These are phyloP conservation scores for Tipula confusa DNA, from an alignment of 2,888 invertebrate species.

Conservation along the genomic window DNA sequence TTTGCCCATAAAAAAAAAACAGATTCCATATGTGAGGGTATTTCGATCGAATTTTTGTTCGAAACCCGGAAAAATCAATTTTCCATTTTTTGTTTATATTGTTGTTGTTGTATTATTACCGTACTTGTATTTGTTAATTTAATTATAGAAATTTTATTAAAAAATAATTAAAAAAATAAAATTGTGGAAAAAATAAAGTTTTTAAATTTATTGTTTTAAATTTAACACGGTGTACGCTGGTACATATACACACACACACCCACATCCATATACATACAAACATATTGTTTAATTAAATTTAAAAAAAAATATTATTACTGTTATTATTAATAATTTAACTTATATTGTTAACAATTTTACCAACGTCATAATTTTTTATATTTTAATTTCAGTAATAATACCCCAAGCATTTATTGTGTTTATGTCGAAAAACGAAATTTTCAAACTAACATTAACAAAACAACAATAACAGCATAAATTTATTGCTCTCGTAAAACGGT, in stretches of 20 bases:
- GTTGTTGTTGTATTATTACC: neutral
- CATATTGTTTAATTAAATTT: slow-evolving; percentile 8
- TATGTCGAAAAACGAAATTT: neutral
- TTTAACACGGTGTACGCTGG: neutral
- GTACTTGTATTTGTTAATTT: neutral
- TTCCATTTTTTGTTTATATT: neutral
- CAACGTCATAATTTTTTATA: neutral
- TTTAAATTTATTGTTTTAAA: slow-evolving; percentile 13
- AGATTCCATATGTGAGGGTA: neutral
- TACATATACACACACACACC: neutral
- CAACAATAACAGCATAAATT: neutral
- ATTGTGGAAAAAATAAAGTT: neutral
- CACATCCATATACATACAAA: neutral
- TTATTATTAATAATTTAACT: neutral
- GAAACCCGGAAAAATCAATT: neutral
- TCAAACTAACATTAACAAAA: neutral
- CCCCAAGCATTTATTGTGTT: neutral
- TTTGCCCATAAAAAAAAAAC: too few relatives aligned
- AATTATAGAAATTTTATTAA: neutral
- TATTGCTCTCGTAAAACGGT: too few relatives aligned
- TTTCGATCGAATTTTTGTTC: neutral
- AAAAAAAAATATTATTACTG: neutral
- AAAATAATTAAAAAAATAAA: slow-evolving; percentile 4
- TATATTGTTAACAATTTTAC: neutral
- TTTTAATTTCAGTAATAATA: neutral